Conservation (phyloP, 2,113 vertebrate genomes). For the Oostethus manadensis region DNA sequence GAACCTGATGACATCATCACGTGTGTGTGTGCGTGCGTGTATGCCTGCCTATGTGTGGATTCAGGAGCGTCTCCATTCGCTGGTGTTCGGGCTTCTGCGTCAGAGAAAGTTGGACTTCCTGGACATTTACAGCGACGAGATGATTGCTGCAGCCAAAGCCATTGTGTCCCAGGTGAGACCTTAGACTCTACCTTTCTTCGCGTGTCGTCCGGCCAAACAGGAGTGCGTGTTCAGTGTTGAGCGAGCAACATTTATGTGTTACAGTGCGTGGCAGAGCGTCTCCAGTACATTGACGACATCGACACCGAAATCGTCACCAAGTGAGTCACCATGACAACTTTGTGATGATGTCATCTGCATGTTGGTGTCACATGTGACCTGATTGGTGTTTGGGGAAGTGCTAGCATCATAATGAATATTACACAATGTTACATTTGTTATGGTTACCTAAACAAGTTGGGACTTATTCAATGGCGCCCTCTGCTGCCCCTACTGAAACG, state of each 20-base stretch:
- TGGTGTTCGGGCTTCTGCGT: conserved; percentile 91
- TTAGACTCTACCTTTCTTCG: not conserved
- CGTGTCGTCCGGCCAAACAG: not conserved
- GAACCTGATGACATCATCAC: too few relatives aligned
- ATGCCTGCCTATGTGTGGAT: not conserved
- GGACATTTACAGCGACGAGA: conserved; percentile 93
- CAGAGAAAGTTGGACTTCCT: conserved; percentile 95
- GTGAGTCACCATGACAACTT: conserved; percentile 73
- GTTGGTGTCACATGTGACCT: not conserved
- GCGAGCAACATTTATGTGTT: conserved; percentile 3
- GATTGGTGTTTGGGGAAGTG: too few relatives aligned
- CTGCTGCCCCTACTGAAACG: too few relatives aligned
- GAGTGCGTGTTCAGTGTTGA: not conserved
- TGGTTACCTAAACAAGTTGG: too few relatives aligned
- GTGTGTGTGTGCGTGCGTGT: conserved; percentile 3
- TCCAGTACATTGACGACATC: conserved; percentile 87
- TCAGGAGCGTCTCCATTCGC: conserved; percentile 87
- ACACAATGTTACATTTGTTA: too few relatives aligned
- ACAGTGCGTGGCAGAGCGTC: conserved; percentile 83
- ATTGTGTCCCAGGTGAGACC: conserved; percentile 85
- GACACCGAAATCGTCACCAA: conserved; percentile 84
- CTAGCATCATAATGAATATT: too few relatives aligned
- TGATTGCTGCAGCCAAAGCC: conserved; percentile 85
- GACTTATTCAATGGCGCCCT: too few relatives aligned
- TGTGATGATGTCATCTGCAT: not conserved